Evolutionary conservation across 1,140 invertebrate species (phyloP).

Genomic region (Piezodorus guildinii): DNA sequence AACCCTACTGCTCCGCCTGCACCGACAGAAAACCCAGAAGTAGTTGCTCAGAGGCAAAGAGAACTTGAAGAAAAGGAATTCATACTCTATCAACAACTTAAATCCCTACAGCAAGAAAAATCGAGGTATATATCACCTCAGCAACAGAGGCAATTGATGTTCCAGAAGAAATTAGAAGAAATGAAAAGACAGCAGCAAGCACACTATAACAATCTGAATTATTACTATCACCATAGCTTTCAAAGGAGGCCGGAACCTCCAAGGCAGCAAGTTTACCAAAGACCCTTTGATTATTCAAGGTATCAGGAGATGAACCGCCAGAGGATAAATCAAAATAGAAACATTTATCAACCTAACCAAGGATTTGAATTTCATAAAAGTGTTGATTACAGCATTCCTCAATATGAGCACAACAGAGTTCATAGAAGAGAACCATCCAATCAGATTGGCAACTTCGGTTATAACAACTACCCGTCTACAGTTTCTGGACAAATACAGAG

Average conservation of each 20-base stretch:
- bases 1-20: conserved; percentile 28
- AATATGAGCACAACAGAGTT: conserved; percentile 31
- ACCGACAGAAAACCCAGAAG: conserved; percentile 24
- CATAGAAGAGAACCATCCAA: conserved; percentile 27
- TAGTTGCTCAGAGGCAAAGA: conserved; percentile 38
- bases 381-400: conserved; percentile 32
- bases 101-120: conserved; percentile 46
- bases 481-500: conserved; percentile 43
- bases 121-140: background rate
- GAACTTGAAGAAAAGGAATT: conserved; percentile 55
- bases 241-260: conserved; percentile 28
- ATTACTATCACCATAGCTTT: background rate
- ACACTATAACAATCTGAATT: background rate
- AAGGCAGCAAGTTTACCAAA: conserved; percentile 38
- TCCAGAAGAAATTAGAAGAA: background rate
- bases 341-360: conserved; percentile 28
- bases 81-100: conserved; percentile 53
- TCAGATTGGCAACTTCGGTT: conserved; percentile 29
- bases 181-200: conserved; percentile 41
- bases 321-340: conserved; percentile 15
- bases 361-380: conserved; percentile 37
- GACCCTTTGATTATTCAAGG: conserved; percentile 22
- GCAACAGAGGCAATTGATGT: background rate
- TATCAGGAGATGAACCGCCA: conserved; percentile 29
- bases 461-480: conserved; percentile 23